Evolutionary conservation across 2,113 vertebrate genomes (phyloP).

Genomic region (Calidris pygmaea): DNA sequence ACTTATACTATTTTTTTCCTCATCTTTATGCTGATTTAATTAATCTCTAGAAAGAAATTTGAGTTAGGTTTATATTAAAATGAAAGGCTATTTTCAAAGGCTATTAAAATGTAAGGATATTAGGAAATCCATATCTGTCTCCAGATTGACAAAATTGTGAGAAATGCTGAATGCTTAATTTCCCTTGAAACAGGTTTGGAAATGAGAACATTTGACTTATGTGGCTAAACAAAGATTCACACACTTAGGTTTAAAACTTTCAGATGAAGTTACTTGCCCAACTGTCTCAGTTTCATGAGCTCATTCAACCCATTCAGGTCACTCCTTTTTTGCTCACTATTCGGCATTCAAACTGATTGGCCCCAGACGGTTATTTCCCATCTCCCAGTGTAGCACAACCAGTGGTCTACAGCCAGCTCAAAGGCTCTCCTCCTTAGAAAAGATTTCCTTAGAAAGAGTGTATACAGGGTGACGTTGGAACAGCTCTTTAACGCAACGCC

Average conservation of each 20-base stretch:
- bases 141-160: background rate
- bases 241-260: background rate
- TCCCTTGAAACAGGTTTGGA: background rate
- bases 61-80: background rate
- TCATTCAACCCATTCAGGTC: background rate
- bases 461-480: background rate
- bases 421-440: background rate
- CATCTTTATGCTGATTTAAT: background rate
- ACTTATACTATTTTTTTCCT: background rate
- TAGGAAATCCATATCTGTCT: background rate
- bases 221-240: background rate
- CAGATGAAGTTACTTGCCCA: background rate
- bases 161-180: background rate
- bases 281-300: accelerated
- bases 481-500: accelerated
- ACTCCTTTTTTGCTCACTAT: background rate
- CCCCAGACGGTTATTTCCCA: background rate
- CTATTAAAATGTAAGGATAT: background rate
- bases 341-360: background rate
- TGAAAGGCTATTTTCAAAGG: background rate
- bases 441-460: background rate
- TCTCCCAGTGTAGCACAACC: background rate
- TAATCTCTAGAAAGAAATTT: background rate
- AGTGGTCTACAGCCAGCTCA: background rate
- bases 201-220: background rate